Conservation (phyloP, 2,797 vertebrate genomes). For the Gallirallus australis region DNA sequence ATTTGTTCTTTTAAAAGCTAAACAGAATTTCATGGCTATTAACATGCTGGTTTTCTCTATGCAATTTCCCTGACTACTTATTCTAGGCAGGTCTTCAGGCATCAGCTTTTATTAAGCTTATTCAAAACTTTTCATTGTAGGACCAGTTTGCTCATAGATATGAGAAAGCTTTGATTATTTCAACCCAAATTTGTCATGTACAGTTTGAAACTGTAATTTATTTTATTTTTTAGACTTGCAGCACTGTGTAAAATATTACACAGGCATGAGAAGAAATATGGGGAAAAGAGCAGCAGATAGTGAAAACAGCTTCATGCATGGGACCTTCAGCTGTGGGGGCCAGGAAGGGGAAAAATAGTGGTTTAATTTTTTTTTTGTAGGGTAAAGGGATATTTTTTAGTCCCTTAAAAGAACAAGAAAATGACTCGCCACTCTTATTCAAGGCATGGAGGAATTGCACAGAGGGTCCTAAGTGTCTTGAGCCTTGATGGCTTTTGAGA, state of each 20-base stretch:
- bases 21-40: conserved; percentile 55
- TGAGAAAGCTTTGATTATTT: conserved; percentile 46
- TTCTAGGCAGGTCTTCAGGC: conserved; percentile 7
- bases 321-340: not conserved
- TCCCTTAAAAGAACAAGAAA: not conserved
- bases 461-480: not conserved
- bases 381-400: not conserved
- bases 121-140: conserved; percentile 6
- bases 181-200: not conserved
- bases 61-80: not conserved
- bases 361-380: not conserved
- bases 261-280: not conserved
- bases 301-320: not conserved
- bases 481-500: not conserved
- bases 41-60: conserved; percentile 7
- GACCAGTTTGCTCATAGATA: not conserved
- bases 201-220: not conserved
- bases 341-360: not conserved
- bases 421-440: not conserved
- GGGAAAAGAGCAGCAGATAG: not conserved
- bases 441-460: not conserved
- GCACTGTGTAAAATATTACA: not conserved
- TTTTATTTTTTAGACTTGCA: not conserved
- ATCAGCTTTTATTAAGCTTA: conserved; percentile 42
- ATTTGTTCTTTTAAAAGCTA: conserved; percentile 34